Base-by-base conservation (phyloP, 1,140 invertebrate species). In the Sarcophaga peregrina region DNA sequence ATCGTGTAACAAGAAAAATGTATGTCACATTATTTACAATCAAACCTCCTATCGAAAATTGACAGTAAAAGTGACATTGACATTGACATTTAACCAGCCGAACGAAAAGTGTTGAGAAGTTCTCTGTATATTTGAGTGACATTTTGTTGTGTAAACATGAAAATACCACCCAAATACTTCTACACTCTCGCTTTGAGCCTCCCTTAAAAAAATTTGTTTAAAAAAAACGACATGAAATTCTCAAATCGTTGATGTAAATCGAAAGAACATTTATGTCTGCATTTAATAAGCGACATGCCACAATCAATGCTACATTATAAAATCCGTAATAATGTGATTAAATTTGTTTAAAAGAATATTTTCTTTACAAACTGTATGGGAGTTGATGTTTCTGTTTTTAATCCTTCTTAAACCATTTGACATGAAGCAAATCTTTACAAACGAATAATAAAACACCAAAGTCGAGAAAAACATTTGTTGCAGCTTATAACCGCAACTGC, bases 31-130 rank as follows among this genome's bases (percentile, higher is more conserved):
- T 58, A 58, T 37, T 45, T 15, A 74, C 37, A 74, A 74, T 74
- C 73, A 74, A 74, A 74, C 25, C 25, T 15, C 8, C 73, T 76
- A 45, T 76, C 46, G 74, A 76, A 48, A 76, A 10, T 48, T 76
- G 74, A 76, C 74, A 76, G 74, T 48, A 48, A 47, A 17, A 72
- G 17, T 8, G 17, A 72, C 20, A 76, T 4, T 76, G 74, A 76
- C 74, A 76, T 13, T 48, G 74, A 76, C 13, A 17, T 15, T 76
- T 17, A 48, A 7, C 46, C 8, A 6, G 7, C 13, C 9, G 8
- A 37, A 45, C 25, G 45, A 13, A 37, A n/a, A 58, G 13, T 13
- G 54, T 13, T n/a, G 54, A 13, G 54, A 58, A 58, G 54, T 58
- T 7, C 13, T 13, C 13, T 58, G n/a, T 13, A 58, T n/a, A 58